Base-by-base conservation (phyloP, 2,888 invertebrate species). In the Hetaerina titia region DNA sequence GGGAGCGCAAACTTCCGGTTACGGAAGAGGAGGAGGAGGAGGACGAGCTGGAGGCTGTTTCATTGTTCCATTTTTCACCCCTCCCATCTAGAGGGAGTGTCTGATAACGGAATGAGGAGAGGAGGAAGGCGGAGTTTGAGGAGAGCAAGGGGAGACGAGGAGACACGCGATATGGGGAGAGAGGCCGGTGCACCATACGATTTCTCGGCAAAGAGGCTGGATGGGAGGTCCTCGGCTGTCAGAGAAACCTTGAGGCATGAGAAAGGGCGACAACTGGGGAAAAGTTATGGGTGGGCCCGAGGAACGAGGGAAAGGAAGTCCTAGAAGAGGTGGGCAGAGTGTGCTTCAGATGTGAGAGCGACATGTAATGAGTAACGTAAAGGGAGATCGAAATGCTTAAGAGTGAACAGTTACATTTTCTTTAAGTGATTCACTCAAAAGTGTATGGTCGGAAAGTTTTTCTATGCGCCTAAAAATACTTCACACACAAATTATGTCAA, bases 201-300 rank as follows among this genome's bases (percentile, higher is more conserved):
- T 22, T 81, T 25, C 69, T 22, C 69, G n/a, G 45, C 69, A 13
- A 13, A 69, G 92, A 69, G 56, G 69, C 63, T 92, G 45, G 57
- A 74, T 92, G 92, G 92, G 92, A 92, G 92, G 92, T 69, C 92
- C 22, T 45, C n/a, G 22, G 56, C 13, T 69, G 92, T 92, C 69
- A 31, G 63, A 22, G 69, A 92, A 69, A 56, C 74, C 92, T 69
- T 92, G n/a, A 56, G n/a, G 31, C 13, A 69, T n/a, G 92, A 56
- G 19, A 92, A 56, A 64, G 69, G 69, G 64, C 25, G 64, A 22
- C 64, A 64, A 22, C 64, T 31, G 64, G 74, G 92, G 25, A 69
- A 90, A 64, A 63, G 64, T 74, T 69, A 92, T 69, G 64, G 74
- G 6, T n/a, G 69, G n/a, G 64, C 22, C 25, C 11, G 64, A 5